Base-by-base conservation (phyloP, 2,113 vertebrate species). In the Panthera uncia region DNA sequence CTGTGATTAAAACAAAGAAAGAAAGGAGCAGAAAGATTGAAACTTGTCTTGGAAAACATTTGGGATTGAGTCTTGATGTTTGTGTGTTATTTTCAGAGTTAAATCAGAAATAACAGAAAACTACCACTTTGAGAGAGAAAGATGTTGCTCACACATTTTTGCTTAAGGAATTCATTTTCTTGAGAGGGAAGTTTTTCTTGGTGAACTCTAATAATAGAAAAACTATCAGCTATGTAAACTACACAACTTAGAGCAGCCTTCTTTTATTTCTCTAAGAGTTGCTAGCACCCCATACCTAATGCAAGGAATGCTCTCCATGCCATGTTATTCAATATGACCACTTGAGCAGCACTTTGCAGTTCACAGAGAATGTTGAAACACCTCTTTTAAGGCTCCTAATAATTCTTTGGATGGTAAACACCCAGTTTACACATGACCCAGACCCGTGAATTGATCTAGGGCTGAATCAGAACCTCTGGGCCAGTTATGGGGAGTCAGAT, bases 31-130 rank as follows among this genome's bases (percentile, higher is more conserved):
- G 13, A 65, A 97, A 95, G 88, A 98, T 95, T 94, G 94, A 97
- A 98, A 97, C 84, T 76, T 71, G 95, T 89, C 41, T 88, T 96
- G 86, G 95, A 96, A 98, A 89, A 80, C 98, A 97, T 97, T 97
- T 98, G 89, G 94, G 97, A 65, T 63, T 92, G 91, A 88, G 45
- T 38, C 91, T 0, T 4, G 2, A 38, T 97, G 85, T 88, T 92
- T 73, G 3, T 33, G 48, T 38, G 21, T 96, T 98, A 94, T 95
- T 97, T 97, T 94, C 93, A 90, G 93, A 38, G 85, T 98, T 98
- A 97, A 97, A 96, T 81, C 41, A 90, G 81, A 80, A 98, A n/a
- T 29, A 87, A 68, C 91, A 91, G 16, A 61, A 74, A 95, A 61
- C 13, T 82, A 38, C 52, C 63, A 66, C 52, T 90, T 92, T 71